Evolutionary conservation across 2,113 vertebrate genomes (phyloP), one percentile per base, ranked within the genome.

Genomic region (Oryzias woworae): DNA sequence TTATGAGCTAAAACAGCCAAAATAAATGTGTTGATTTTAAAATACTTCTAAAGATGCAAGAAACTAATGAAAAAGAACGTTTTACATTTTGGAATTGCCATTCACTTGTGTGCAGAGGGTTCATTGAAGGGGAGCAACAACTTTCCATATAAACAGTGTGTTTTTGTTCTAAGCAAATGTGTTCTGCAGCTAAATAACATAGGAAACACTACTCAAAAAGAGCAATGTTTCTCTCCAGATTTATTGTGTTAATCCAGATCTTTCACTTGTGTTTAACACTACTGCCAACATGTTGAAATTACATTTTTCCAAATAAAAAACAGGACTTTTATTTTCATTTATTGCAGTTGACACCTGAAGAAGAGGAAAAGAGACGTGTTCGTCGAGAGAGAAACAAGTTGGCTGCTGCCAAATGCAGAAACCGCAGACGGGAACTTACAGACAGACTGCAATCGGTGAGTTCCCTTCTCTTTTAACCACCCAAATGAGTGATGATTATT

Each of bases 371-470:
- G 71, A 89, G 96, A 1, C 89, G 95, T 1, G 94, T 98, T 26
- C 91, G 97, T 0, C 66, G 97, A 5, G 97, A 98, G 70, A 82
- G 97, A 59, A 98, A 98, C 89, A 98, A 98, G 54, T 55, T 96
- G 79, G 97, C 97, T 0, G 97, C 97, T 0, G 97, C 97, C 47
- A 98, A 98, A 67, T 98, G 97, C 53, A 92, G 97, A 42, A 97
- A 98, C 86, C 92, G 97, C 12, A 86, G 96, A 66, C 90, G 97
- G 68, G 97, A 98, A 64, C 92, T 98, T 71, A 98, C 97, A 0
- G 96, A 98, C 75, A 90, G 93, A 66, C 92, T 98, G 60, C 96
- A 98, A 85, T 95, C 93, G 89, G 96, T 97, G 86, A 97, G 96
- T 71, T 53, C 58, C 53, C 49, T 57, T 53, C 28, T 58, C 41